Conservation (phyloP, 2,888 invertebrate species). For the Melanophora roralis region DNA sequence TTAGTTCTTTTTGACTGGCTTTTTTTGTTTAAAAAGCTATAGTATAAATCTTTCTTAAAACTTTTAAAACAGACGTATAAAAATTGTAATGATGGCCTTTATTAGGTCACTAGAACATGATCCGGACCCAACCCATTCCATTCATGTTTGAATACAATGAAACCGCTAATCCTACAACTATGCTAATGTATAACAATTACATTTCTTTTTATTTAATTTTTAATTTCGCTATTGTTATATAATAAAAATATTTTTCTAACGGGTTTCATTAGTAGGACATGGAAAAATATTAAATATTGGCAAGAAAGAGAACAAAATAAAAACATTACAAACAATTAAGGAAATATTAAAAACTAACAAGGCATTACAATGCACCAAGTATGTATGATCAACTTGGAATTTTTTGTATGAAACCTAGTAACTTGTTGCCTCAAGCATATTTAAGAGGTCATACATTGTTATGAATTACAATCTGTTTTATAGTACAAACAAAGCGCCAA, state of each 20-base stretch:
- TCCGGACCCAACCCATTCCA: slow-evolving; percentile 43
- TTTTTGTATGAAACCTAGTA: slow-evolving; percentile 49
- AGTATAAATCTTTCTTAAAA: no score
- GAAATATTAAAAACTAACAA: slow-evolving; percentile 58
- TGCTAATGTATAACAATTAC: slow-evolving; percentile 46
- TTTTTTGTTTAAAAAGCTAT: no score
- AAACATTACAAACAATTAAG: slow-evolving; percentile 39
- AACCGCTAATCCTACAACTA: slow-evolving; percentile 6
- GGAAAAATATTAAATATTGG: slow-evolving; percentile 22
- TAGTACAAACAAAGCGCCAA: slow-evolving; percentile 4
- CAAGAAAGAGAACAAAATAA: slow-evolving; percentile 6
- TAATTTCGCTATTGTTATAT: not conserved
- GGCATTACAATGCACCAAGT: slow-evolving; percentile 54
- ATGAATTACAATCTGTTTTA: slow-evolving; percentile 29
- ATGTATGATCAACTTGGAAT: slow-evolving; percentile 34
- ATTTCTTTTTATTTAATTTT: not conserved
- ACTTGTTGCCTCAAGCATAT: slow-evolving; percentile 58
- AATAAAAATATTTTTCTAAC: slow-evolving; percentile 51
- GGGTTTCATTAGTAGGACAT: slow-evolving; percentile 55
- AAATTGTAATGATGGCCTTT: slow-evolving; percentile 1
- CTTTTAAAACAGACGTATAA: no score
- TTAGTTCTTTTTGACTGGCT: no score
- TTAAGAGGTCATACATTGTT: slow-evolving; percentile 61
- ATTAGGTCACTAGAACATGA: slow-evolving; percentile 49
- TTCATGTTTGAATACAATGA: slow-evolving; percentile 18